A percentile compares a stretch with the other conserved stretches of the same genome.
phyloP scores from a whole-genome alignment of 2,113 vertebrate species.

The Thryonomys swinderianus region DNA sequence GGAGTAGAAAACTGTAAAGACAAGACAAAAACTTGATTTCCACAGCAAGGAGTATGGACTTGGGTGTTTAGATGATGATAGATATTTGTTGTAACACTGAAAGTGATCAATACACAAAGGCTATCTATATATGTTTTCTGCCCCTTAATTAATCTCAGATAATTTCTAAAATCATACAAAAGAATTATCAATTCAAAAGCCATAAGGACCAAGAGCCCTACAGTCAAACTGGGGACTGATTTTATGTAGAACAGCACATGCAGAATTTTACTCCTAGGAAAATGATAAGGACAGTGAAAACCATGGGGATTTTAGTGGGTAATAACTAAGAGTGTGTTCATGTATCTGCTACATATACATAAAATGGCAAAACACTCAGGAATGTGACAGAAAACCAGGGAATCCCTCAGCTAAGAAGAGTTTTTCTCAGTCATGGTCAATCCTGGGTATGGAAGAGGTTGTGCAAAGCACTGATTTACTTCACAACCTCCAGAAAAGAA shows the following conservation, averaged over 20 bases:
- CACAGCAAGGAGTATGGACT: neutral
- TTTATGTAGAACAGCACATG: too few relatives aligned
- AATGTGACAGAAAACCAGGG: neutral
- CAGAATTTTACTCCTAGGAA: too few relatives aligned
- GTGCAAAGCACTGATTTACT: neutral
- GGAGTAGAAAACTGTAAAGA: neutral
- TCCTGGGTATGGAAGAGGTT: neutral
- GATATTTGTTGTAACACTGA: neutral
- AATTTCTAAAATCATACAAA: slow-evolving; percentile 9
- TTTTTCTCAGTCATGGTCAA: neutral
- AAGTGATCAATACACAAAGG: neutral
- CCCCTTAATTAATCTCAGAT: neutral
- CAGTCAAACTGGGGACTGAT: too few relatives aligned
- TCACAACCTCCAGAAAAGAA: neutral
- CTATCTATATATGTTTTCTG: neutral
- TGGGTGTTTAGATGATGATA: neutral
- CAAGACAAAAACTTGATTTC: neutral
- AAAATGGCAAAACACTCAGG: neutral
- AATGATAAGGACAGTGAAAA: too few relatives aligned
- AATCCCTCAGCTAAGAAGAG: neutral
- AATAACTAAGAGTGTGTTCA: neutral
- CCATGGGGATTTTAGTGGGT: too few relatives aligned
- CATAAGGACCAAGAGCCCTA: too few relatives aligned
- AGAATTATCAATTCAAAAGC: slow-evolving; percentile 20
- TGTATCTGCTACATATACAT: neutral